These are phyloP conservation scores for Craterocephalus amniculus DNA, from an alignment of 2,797 vertebrate genomes.

Conservation along the genomic window DNA sequence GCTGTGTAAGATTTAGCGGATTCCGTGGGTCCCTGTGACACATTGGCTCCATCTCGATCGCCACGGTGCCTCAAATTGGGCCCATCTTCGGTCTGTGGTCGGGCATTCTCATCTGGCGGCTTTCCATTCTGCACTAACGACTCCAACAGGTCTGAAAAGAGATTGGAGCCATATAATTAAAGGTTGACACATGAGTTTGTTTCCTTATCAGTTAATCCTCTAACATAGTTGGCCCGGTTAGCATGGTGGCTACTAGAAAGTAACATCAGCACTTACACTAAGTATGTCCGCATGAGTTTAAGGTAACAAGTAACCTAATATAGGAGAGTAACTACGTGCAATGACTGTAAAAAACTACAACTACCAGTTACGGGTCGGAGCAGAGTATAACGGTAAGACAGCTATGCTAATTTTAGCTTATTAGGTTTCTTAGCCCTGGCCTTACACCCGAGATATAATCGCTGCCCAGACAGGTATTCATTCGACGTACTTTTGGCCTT, in stretches of 20 bases:
- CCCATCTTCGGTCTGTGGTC: conserved; percentile 77
- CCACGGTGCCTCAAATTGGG: conserved; percentile 77
- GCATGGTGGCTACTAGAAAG: background rate
- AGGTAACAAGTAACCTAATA: background rate
- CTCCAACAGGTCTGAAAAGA: conserved; percentile 83
- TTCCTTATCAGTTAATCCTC: background rate
- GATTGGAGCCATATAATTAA: background rate
- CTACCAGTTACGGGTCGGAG: conserved; percentile 32
- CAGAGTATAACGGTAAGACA: conserved; percentile 34
- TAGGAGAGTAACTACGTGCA: background rate
- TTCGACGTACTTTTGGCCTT: conserved; percentile 86
- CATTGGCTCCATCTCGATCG: conserved; percentile 65
- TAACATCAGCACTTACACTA: background rate
- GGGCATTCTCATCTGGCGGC: conserved; percentile 73
- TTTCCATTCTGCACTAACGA: conserved; percentile 85
- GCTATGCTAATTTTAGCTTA: conserved; percentile 71
- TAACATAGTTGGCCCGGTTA: conserved; percentile 33
- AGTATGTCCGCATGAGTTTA: background rate
- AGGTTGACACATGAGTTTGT: background rate
- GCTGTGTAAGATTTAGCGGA: conserved; percentile 87
- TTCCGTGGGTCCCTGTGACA: conserved; percentile 83
- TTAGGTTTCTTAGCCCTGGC: conserved; percentile 47
- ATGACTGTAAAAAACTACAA: conserved; percentile 50
- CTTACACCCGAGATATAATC: conserved; percentile 29
- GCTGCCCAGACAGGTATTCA: conserved; percentile 7